Conservation (phyloP, 2,113 vertebrate species). For the Eublepharis macularius region DNA sequence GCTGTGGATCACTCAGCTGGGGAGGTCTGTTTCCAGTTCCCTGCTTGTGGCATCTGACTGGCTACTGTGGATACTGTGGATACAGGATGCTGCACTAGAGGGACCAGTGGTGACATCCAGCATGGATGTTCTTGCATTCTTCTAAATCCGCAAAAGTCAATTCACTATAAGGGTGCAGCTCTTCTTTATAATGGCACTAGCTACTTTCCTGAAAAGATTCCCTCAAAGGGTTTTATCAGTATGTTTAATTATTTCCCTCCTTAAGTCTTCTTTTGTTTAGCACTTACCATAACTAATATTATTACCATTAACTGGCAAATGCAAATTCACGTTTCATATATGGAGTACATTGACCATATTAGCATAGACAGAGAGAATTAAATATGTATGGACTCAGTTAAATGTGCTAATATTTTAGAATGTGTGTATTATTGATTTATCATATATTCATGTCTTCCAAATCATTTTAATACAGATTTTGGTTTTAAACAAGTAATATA, state of each 20-base stretch:
- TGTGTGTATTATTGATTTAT: neutral
- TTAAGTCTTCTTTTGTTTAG: neutral
- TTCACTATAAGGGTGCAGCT: no score
- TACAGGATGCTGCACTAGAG: no score
- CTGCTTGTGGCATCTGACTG: no score
- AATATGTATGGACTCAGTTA: neutral
- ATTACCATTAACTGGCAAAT: neutral
- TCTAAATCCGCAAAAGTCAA: no score
- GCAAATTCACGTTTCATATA: neutral
- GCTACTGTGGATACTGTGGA: no score
- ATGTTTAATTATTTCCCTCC: neutral
- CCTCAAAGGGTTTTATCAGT: neutral
- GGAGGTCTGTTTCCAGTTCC: no score
- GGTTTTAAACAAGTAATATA: neutral
- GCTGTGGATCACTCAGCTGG: no score
- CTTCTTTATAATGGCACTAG: no score
- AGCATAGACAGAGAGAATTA: neutral
- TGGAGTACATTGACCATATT: neutral
- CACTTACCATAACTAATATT: neutral
- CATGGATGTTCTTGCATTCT: no score
- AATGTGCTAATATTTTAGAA: neutral
- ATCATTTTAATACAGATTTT: neutral
- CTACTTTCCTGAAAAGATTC: neutral
- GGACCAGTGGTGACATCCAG: no score
- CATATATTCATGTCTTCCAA: neutral